Base-by-base conservation (phyloP, 2,113 vertebrate species). In the Osmerus mordax region DNA sequence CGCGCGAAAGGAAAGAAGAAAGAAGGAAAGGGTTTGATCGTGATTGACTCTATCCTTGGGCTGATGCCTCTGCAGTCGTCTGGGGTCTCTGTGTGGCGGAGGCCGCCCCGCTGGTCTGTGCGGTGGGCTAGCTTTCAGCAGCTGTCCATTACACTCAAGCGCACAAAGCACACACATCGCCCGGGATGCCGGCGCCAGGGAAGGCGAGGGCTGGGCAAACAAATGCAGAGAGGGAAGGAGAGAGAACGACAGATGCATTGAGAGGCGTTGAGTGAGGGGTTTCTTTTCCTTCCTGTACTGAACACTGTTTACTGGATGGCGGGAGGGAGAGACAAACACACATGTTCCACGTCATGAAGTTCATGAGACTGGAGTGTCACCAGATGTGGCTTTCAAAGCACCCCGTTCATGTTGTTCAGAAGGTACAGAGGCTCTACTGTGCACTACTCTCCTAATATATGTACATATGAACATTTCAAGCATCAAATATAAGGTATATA, bases 251-350 rank as follows among this genome's bases (percentile, higher is more conserved):
- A 69, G 63, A 79, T 63, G 70, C 79, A 85, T 84, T 87, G 86
- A 81, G 82, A 87, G 81, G 72, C 77, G 81, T 66, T 81, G 80
- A 84, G 79, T 81, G 83, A 86, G 83, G 83, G 74, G 66, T 76
- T 78, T 73, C 80, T 78, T 82, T 71, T 76, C 78, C 71, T 73
- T 80, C 77, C 78, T 70, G 47, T 53, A 60, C 5, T 23, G 21
- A 53, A 69, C 69, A 73, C 74, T 80, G 71, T 76, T 77, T 74
- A 78, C 74, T 67, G 78, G 73, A 16, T 41, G 36, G 52, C 21
- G 59, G 47, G 21, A 52, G 14, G n/a, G 16, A 25, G 36, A 25
- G 58, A 51, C 16, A 61, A 13, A 21, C 11, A 54, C 11, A 54
- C 25, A 63, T 9, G 36, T 41, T 9, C 36, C 36, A 41, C 36